A percentile compares a stretch with the other conserved stretches of the same genome.
Conservation (phyloP, 2,888 invertebrate genomes). For the Tethea ocularis region DNA sequence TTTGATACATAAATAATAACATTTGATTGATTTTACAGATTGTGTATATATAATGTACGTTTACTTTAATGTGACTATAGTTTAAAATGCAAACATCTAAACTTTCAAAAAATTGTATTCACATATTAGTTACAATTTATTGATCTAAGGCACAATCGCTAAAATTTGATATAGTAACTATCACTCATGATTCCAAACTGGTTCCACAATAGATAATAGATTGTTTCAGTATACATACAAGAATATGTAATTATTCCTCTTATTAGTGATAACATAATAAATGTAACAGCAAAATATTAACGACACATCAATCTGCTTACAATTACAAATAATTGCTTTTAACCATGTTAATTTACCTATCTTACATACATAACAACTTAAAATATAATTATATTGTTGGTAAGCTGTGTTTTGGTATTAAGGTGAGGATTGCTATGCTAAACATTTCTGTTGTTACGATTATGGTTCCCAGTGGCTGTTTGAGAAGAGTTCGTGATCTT, state of each 20-base stretch:
- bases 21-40: slow-evolving; percentile 38
- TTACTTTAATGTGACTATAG: slow-evolving; percentile 47
- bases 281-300: slow-evolving; percentile 80
- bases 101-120: slow-evolving; percentile 52
- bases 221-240: slow-evolving; percentile 56
- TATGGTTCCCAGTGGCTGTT: slow-evolving; percentile 27
- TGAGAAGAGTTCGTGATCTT: slow-evolving; percentile 14
- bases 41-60: slow-evolving; percentile 45
- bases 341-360: slow-evolving; percentile 70
- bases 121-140: slow-evolving; percentile 53
- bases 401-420: slow-evolving; percentile 84
- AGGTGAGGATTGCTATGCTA: slow-evolving; percentile 81
- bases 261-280: slow-evolving; percentile 68
- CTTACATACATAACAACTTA: slow-evolving; percentile 75
- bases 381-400: slow-evolving; percentile 79
- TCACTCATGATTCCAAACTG: slow-evolving; percentile 68
- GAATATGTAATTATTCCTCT: slow-evolving; percentile 47
- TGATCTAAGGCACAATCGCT: slow-evolving; percentile 81
- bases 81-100: slow-evolving; percentile 66
- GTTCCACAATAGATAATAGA: slow-evolving; percentile 64
- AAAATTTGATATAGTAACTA: slow-evolving; percentile 73
- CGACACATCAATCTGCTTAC: slow-evolving; percentile 61
- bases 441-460: slow-evolving; percentile 40
- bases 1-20: slow-evolving; percentile 48
- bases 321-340: slow-evolving; percentile 68